These are phyloP conservation scores for Florisuga fusca DNA, from an alignment of 2,797 vertebrate species.

Conservation along the genomic window DNA sequence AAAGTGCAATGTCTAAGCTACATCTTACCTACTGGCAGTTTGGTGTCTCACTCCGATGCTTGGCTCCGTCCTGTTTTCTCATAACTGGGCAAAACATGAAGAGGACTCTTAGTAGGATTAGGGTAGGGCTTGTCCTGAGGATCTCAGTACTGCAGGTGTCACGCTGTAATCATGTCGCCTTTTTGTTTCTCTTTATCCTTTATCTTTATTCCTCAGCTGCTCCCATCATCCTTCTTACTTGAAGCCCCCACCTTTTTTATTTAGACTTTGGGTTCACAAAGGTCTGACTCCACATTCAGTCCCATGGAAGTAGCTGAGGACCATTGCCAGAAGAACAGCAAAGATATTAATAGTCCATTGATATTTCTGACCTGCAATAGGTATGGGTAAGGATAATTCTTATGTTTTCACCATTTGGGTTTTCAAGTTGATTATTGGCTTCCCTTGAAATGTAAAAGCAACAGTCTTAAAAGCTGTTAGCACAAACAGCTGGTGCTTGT, in stretches of 20 bases:
- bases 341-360: not conserved
- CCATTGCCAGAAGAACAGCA: not conserved
- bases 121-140: not conserved
- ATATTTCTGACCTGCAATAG: not conserved
- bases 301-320: not conserved
- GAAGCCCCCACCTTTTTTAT: not conserved
- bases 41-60: not conserved
- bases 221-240: not conserved
- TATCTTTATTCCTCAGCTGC: not conserved
- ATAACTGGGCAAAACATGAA: not conserved
- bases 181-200: not conserved
- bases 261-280: not conserved
- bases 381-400: not conserved
- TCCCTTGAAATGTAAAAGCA: not conserved
- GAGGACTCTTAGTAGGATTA: not conserved
- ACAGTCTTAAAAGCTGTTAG: not conserved
- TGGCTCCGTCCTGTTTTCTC: not conserved
- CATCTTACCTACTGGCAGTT: not conserved
- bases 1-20: not conserved
- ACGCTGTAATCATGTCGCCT: not conserved
- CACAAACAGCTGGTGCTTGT: not conserved
- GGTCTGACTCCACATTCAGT: accelerated
- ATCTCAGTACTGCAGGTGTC: not conserved
- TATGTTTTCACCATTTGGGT: not conserved
- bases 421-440: not conserved